Evolutionary conservation across 2,797 vertebrate species (phyloP).

Genomic region (Austrolebias charrua): DNA sequence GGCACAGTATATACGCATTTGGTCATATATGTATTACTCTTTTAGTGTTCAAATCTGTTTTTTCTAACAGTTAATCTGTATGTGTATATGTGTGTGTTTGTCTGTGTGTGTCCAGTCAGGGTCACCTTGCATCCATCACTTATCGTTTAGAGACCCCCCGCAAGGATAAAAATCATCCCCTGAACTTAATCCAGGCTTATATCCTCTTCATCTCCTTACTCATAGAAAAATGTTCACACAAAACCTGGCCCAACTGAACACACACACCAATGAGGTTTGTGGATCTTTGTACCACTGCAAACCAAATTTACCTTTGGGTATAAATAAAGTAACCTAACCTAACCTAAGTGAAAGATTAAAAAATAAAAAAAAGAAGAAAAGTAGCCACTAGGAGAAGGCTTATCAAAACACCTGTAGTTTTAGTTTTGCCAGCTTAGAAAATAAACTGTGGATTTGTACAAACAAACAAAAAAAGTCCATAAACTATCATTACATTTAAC

Average conservation of each 20-base stretch:
- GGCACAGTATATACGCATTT: constrained; percentile 31
- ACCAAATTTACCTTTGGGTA: no score
- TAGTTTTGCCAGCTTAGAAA: not conserved
- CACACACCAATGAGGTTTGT: constrained; percentile 19
- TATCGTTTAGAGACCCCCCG: constrained; percentile 77
- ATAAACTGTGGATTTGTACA: not conserved
- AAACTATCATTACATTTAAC: not conserved
- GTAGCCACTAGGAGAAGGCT: no score
- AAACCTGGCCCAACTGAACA: constrained; percentile 3
- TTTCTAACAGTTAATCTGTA: not conserved
- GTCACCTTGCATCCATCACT: constrained; percentile 80
- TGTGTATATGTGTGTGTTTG: not conserved
- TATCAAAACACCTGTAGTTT: not conserved
- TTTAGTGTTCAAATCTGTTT: constrained; percentile 27
- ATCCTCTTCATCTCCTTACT: constrained; percentile 70
- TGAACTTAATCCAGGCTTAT: constrained; percentile 81
- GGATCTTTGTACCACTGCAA: constrained; percentile 38
- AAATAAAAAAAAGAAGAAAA: constrained; percentile 8
- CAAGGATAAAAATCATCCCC: constrained; percentile 79
- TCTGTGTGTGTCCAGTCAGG: constrained; percentile 59
- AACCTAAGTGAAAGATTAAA: no score
- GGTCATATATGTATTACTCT: constrained; percentile 25
- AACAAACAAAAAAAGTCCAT: no score
- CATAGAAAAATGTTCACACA: constrained; percentile 31
- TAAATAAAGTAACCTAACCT: no score